Conservation (phyloP, 2,888 invertebrate species). For the Archips crataeganus region DNA sequence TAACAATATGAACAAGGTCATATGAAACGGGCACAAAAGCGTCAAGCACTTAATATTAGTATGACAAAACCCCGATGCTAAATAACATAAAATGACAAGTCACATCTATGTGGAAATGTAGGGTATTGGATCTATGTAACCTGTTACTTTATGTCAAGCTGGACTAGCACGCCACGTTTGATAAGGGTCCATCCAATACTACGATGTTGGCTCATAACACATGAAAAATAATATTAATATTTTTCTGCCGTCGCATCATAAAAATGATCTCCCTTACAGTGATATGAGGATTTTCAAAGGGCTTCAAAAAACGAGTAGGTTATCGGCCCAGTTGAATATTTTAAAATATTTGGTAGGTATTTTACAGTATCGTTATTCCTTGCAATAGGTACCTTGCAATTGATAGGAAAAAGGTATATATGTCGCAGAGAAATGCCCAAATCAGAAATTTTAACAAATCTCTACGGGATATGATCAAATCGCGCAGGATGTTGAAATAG, state of each 20-base stretch:
- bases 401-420: too few relatives aligned
- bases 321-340: too few relatives aligned
- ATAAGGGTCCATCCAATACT: slow-evolving; percentile 39
- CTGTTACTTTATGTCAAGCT: slow-evolving; percentile 35
- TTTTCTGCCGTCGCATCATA: background rate
- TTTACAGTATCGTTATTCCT: too few relatives aligned
- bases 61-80: slow-evolving; percentile 2
- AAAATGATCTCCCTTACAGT: background rate
- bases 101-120: slow-evolving; percentile 18
- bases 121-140: slow-evolving; percentile 35
- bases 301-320: too few relatives aligned
- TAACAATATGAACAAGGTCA: background rate
- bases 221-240: slow-evolving; percentile 29
- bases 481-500: too few relatives aligned
- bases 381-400: too few relatives aligned
- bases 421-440: too few relatives aligned
- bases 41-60: background rate
- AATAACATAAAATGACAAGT: slow-evolving; percentile 5
- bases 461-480: too few relatives aligned
- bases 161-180: slow-evolving; percentile 37
- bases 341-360: too few relatives aligned
- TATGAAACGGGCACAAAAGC: background rate
- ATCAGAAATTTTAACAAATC: too few relatives aligned
- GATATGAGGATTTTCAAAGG: background rate
- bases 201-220: slow-evolving; percentile 30